Evolutionary conservation across 2,888 invertebrate species (phyloP).

Genomic region (Thera britannica): DNA sequence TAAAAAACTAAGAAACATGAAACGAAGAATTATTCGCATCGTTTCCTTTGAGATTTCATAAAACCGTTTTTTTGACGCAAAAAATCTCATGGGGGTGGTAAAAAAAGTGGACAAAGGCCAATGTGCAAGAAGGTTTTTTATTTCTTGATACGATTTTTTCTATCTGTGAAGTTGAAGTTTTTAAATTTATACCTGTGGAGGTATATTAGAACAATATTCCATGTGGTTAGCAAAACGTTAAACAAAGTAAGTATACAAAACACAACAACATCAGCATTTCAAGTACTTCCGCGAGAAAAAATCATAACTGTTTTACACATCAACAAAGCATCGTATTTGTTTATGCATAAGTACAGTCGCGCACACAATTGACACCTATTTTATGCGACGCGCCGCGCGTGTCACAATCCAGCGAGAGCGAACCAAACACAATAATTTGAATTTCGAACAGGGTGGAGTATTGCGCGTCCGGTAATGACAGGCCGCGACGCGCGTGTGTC

Average conservation of each 20-base stretch:
- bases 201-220: constrained; percentile 8
- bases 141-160: constrained; percentile 68
- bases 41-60: constrained; percentile 81
- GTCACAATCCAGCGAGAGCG: constrained; percentile 60
- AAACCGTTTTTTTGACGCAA: constrained; percentile 80
- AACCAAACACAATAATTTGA: constrained; percentile 76
- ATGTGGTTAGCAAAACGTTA: neutral
- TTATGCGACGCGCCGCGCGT: constrained; percentile 53
- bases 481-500: constrained; percentile 75
- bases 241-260: neutral
- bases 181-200: constrained; percentile 52
- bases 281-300: constrained; percentile 6
- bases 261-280: neutral
- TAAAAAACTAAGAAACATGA: constrained; percentile 80
- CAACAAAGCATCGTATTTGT: constrained; percentile 31
- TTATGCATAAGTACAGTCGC: constrained; percentile 51
- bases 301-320: constrained; percentile 17
- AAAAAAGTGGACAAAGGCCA: constrained; percentile 79
- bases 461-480: constrained; percentile 80
- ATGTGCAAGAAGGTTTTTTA: constrained; percentile 63
- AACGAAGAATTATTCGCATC: constrained; percentile 84
- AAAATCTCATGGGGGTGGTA: constrained; percentile 78
- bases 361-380: constrained; percentile 58
- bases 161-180: constrained; percentile 65
- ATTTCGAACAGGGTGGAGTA: constrained; percentile 70